Base-by-base conservation (phyloP, 2,888 invertebrate genomes). In the Himalopsyche kuldschensis region DNA sequence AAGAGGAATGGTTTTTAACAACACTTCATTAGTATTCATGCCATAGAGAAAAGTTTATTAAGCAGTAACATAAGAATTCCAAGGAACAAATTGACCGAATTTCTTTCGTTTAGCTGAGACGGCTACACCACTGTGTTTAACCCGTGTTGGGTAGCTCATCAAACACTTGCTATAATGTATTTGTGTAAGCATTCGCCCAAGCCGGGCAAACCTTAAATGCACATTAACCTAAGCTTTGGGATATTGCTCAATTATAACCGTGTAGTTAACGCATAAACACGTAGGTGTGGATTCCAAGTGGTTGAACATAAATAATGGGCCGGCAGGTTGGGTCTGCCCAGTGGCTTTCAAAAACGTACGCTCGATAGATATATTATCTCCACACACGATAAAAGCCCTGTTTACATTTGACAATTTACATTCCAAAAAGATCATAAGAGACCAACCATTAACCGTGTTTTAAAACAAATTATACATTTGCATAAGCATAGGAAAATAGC, bases 191-290 rank as follows among this genome's bases (percentile, higher is more conserved):
- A 77, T 35, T 35, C 76, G 20, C 69, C 78, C 78, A 41, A 35
- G 63, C 63, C 75, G 80, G 35, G 32, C 32, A 77, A 35, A 41
- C 77, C 77, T 77, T 84, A 84, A 84, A 81, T 69, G 83, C 83
- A 81, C 83, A 81, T 84, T 84, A 84, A 81, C 81, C 81, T 84
- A 84, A 78, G 55, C 55, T 81, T 75, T 75, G 81, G 83, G 80
- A 81, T 84, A 84, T 84, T 84, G 83, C 83, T 84, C 81, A 84
- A 84, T 84, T 84, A 84, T 84, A 81, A 81, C 83, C 78, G 81
- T 78, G 83, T 84, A 84, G 83, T 84, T 84, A 84, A 84, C 83
- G 83, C 83, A 81, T 84, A 84, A 84, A 84, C 83, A 84, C 83
- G 83, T 84, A 84, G 81, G 81, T 78, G 80, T 30, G 83, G 81